Evolutionary conservation across 2,113 vertebrate species (phyloP).

Genomic region (Ptilorrhoa leucosticta): DNA sequence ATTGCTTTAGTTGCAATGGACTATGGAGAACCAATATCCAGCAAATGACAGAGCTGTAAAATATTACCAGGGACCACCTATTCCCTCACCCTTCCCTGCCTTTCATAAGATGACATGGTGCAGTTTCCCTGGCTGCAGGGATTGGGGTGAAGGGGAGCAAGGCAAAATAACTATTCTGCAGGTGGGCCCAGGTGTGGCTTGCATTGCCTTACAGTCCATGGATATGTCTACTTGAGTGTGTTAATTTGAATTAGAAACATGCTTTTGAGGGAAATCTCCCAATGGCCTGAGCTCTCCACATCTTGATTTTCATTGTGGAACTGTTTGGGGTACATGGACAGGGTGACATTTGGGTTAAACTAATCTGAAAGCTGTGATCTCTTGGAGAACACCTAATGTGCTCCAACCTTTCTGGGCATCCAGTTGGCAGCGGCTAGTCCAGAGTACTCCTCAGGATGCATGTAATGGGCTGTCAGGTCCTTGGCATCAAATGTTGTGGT

Average conservation of each 20-base stretch:
- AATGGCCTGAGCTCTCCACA: background rate
- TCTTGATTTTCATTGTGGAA: background rate
- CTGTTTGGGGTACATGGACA: background rate
- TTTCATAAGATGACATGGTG: background rate
- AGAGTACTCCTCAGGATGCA: background rate
- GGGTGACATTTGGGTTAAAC: background rate
- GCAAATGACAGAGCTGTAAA: background rate
- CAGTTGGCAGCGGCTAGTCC: background rate
- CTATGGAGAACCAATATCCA: background rate
- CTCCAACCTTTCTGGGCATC: background rate
- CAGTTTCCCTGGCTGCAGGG: background rate
- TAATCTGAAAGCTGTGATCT: background rate
- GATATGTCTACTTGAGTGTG: background rate
- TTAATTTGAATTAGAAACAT: background rate
- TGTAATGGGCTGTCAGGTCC: background rate
- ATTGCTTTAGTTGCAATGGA: background rate
- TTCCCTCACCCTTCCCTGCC: background rate
- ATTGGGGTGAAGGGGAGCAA: background rate
- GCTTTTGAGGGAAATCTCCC: background rate
- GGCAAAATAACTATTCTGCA: background rate
- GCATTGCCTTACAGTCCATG: background rate
- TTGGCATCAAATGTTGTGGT: background rate
- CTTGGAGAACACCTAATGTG: background rate
- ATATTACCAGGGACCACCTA: background rate
- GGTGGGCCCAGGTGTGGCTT: background rate